Base-by-base conservation (phyloP, 2,888 invertebrate genomes). In the Priocnemis perturbator region DNA sequence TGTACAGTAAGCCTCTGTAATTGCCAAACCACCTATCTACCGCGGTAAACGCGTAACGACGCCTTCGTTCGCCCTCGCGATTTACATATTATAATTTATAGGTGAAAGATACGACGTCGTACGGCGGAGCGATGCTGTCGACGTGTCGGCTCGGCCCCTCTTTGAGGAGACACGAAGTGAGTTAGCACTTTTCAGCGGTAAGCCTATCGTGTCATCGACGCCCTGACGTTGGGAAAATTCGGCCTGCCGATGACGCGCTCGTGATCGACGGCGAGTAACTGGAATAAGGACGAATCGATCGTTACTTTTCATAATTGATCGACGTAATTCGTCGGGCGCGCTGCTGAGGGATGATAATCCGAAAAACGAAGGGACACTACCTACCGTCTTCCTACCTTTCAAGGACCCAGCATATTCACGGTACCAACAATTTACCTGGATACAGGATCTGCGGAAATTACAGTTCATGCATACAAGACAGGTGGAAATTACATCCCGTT, bases 51-150 rank as follows among this genome's bases (percentile, higher is more conserved):
- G 71, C 69, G 67, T 58, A 65, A 57, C 76, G 65, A 68, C 60
- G 30, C 74, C 63, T 71, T 65, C 81, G 52, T 44, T 64, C 60
- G 55, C 69, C 60, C 62, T 61, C 47, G 52, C 52, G 69, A 85
- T 85, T 85, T 85, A 77, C 84, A 85, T 85, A 85, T 84, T 85
- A 85, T 85, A 84, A 85, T 85, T 85, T 85, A 85, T 85, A 78
- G 82, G 73, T 71, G 75, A 74, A 78, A 82, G 83, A 81, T 83
- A 83, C 48, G 68, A 53, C 61, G 45, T 26, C 26, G 26, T 26
- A 26, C n/a, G n/a, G 47, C 48, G 26, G 37, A 57, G 65, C 62
- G 61, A 68, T 62, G 64, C 55, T 58, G 71, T 53, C 64, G 65
- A 57, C 67, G 60, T 60, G 62, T 52, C 55, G 59, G 59, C 37